Evolutionary conservation across 2,113 vertebrate species (phyloP).

Genomic region (Collichthys lucidus): DNA sequence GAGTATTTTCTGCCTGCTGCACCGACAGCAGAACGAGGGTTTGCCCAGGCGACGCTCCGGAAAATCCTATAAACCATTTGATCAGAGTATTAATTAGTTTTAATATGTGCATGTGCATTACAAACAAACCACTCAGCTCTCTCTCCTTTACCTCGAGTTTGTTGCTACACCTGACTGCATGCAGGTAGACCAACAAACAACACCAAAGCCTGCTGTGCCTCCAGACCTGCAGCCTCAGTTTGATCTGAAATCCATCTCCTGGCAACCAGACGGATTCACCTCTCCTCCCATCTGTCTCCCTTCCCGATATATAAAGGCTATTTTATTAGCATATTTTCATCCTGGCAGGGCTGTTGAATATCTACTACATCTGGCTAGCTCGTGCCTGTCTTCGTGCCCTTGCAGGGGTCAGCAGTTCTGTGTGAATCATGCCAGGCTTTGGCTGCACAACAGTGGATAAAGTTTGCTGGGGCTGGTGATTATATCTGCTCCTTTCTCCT

Average conservation of each 20-base stretch:
- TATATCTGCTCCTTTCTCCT: constrained; percentile 35
- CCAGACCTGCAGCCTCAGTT: not conserved
- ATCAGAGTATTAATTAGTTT: constrained; percentile 31
- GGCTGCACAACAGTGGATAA: constrained; percentile 34
- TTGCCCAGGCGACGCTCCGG: not conserved
- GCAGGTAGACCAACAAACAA: not conserved
- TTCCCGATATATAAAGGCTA: not conserved
- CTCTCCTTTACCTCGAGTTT: not conserved
- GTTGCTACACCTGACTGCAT: not conserved
- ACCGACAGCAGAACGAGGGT: constrained; percentile 32
- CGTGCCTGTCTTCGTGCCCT: constrained; percentile 24
- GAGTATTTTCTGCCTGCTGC: constrained; percentile 7
- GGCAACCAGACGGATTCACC: constrained; percentile 35
- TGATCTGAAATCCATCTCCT: constrained; percentile 17
- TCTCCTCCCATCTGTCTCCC: not conserved
- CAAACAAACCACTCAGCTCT: not conserved
- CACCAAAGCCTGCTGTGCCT: constrained; percentile 2
- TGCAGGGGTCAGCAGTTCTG: constrained; percentile 36
- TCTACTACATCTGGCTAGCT: constrained; percentile 41
- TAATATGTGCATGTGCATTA: not conserved
- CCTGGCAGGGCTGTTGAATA: constrained; percentile 38
- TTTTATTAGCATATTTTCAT: constrained; percentile 42
- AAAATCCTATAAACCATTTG: constrained; percentile 13
- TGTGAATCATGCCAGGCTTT: constrained; percentile 38
- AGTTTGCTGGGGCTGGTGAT: constrained; percentile 49